Base-by-base conservation (phyloP, 1,140 invertebrate species). In the Atta texana region DNA sequence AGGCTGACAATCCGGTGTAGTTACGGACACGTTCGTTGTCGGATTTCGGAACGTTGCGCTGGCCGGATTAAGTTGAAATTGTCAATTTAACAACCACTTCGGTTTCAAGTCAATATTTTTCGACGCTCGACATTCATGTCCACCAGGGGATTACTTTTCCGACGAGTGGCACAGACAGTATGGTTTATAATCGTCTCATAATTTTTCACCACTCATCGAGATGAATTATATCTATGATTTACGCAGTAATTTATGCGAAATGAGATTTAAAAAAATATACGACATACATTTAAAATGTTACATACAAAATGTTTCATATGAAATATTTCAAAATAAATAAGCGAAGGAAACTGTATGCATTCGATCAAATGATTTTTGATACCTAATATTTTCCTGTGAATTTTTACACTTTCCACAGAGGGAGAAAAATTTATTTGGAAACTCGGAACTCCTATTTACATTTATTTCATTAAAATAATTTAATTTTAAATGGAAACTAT, bases 51-150 rank as follows among this genome's bases (percentile, higher is more conserved):
- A 75, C 80, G 68, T 59, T 59, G 55, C 53, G 39, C 24, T 21
- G n/a, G 12, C 0, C 49, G 68, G 80, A 84, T 84, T 84, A 84
- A 75, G 69, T 84, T 75, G 55, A 84, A 61, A 84, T 75, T 84
- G 80, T 84, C 80, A 84, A 75, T 84, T 84, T 75, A 63, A 74
- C 55, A 74, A 84, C 28, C 80, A 61, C 24, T 51, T 61, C 69
- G 39, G 80, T 74, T 44, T 57, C 78, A 69, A 82, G 39, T 84
- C 80, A 75, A 74, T 84, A 61, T 63, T 84, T 84, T 74, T 74
- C 24, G 39, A 21, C 24, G 39, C 16, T 31, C 55, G 18, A 24
- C 53, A 16, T 57, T 18, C 8, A 10, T 10, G 31, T 39, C 55
- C 24, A 16, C 5, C 16, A 0, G n/a, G 12, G 34, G 53, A 82